Conservation (phyloP, 2,797 vertebrate genomes). For the Antennarius maculatus region DNA sequence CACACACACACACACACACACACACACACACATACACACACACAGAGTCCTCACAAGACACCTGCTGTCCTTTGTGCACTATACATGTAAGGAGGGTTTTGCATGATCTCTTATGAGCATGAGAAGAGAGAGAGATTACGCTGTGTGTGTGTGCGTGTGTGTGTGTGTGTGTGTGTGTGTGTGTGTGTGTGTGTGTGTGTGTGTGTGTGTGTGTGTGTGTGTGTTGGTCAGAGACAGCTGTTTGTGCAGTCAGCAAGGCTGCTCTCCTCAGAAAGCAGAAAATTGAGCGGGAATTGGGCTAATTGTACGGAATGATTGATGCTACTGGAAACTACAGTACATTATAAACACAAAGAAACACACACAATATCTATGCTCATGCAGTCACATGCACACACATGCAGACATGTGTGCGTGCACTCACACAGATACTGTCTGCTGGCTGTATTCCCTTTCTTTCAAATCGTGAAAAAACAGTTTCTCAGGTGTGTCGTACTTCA, state of each 20-base stretch:
- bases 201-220: conserved; percentile 32
- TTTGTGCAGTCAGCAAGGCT: conserved; percentile 89
- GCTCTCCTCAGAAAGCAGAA: conserved; percentile 89
- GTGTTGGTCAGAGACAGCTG: conserved; percentile 83
- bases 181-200: too few species aligned
- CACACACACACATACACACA: conserved; percentile 18
- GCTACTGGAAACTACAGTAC: conserved; percentile 89
- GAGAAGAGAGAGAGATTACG: conserved; percentile 53
- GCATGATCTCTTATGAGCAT: conserved; percentile 36
- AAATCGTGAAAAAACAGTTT: conserved; percentile 9
- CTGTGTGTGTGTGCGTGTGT: conserved; percentile 41
- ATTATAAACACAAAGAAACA: conserved; percentile 77
- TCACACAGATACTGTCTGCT: conserved; percentile 78
- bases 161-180: too few species aligned
- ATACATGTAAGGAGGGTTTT: conserved; percentile 26
- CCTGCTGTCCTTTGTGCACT: conserved; percentile 72
- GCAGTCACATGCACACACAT: not conserved
- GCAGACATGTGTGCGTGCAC: not conserved
- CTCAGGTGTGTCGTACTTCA: conserved; percentile 8
- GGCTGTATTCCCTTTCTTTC: conserved; percentile 50
- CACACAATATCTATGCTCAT: conserved; percentile 42
- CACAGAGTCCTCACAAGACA: conserved; percentile 82
- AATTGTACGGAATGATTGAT: conserved; percentile 93
- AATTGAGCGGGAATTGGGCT: conserved; percentile 89
- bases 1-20: conserved; percentile 2